Evolutionary conservation across 2,113 vertebrate species (phyloP).

Genomic region (Isurus oxyrinchus): DNA sequence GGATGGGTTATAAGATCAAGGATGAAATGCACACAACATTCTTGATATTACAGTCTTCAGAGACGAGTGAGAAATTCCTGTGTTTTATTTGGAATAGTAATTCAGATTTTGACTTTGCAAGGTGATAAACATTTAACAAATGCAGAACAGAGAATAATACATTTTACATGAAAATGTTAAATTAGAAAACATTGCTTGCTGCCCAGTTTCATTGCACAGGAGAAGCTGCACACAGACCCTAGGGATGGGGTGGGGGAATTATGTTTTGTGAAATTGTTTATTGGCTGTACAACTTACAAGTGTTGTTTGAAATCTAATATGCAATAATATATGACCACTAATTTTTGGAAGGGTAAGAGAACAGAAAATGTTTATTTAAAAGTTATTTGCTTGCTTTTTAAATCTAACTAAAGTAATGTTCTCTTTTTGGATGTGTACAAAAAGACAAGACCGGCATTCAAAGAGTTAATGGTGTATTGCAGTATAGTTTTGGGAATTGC

Average conservation of each 20-base stretch:
- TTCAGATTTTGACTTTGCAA: background rate
- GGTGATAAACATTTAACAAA: background rate
- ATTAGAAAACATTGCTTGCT: background rate
- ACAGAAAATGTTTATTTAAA: background rate
- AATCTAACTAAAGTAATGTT: background rate
- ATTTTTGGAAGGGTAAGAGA: background rate
- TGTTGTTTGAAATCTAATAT: background rate
- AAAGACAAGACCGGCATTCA: background rate
- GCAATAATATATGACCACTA: background rate
- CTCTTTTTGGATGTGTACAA: background rate
- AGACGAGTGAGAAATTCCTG: background rate
- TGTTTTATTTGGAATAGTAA: background rate
- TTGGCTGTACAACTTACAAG: background rate
- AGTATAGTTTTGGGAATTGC: constrained; percentile 19
- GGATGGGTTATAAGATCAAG: background rate
- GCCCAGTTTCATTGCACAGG: background rate
- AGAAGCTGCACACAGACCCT: background rate
- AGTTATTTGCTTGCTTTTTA: background rate
- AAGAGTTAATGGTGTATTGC: constrained; percentile 30
- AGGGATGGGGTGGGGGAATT: background rate
- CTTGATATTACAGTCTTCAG: background rate
- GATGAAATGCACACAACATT: background rate
- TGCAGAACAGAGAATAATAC: background rate
- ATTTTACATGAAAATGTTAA: background rate
- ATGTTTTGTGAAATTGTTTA: background rate